phyloP scores from a whole-genome alignment of 2,113 vertebrate genomes.

The Alosa alosa region DNA sequence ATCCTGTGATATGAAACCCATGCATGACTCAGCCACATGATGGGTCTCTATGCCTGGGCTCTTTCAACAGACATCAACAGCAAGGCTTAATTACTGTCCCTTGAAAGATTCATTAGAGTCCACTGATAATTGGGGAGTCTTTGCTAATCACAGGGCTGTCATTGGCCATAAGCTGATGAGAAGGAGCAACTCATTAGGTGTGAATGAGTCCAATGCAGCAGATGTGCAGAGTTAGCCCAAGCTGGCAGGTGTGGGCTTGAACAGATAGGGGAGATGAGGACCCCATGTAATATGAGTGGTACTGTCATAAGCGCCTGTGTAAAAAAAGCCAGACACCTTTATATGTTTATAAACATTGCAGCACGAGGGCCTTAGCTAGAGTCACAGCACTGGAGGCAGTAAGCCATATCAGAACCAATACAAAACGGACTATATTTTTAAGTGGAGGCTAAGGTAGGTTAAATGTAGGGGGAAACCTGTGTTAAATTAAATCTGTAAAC shows the following conservation, averaged over 20 bases:
- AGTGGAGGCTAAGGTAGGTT: too few relatives aligned
- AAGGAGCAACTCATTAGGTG: background rate
- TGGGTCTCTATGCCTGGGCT: background rate
- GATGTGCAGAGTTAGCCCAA: background rate
- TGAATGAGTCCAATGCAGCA: background rate
- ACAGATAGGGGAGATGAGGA: background rate
- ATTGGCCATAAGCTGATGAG: background rate
- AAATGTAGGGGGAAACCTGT: too few relatives aligned
- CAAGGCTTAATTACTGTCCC: background rate
- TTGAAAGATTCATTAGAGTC: slow-evolving; percentile 10
- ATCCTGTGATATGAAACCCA: background rate
- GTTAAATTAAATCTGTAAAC: too few relatives aligned
- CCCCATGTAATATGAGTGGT: background rate
- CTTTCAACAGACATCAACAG: background rate
- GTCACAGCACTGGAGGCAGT: too few relatives aligned
- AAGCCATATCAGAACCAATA: too few relatives aligned
- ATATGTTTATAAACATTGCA: too few relatives aligned
- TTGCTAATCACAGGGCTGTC: background rate
- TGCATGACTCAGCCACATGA: background rate
- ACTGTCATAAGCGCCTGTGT: background rate
- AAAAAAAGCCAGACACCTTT: background rate
- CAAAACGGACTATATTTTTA: too few relatives aligned
- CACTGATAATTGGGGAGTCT: background rate
- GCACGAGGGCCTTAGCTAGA: too few relatives aligned
- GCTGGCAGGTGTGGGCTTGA: background rate